Conservation (phyloP, 2,113 vertebrate genomes). For the Gavia stellata region DNA sequence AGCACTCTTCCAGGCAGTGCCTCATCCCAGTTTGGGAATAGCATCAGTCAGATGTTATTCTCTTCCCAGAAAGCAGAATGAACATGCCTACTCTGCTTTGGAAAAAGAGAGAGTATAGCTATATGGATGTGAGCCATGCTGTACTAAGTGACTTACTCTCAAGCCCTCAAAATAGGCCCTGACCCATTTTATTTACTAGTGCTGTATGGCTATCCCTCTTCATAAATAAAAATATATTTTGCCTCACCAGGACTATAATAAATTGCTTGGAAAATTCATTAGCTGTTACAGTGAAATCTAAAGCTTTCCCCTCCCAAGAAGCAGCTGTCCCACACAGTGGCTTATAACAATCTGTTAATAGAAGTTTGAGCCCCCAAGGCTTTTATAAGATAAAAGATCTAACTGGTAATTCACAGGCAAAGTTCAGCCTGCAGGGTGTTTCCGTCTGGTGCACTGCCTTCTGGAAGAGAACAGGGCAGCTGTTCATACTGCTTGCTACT, state of each 20-base stretch:
- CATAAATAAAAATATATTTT: not conserved
- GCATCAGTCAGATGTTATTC: not conserved
- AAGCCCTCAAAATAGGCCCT: not conserved
- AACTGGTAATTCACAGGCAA: not conserved
- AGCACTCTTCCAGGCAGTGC: not conserved
- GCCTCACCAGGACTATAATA: not conserved
- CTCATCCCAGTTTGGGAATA: not conserved
- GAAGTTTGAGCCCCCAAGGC: not conserved
- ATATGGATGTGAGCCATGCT: not conserved
- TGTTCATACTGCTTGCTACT: not conserved
- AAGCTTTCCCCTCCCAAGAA: not conserved
- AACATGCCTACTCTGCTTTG: not conserved
- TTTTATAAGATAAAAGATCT: not conserved
- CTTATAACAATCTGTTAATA: not conserved
- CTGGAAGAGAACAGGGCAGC: not conserved
- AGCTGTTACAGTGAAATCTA: not conserved
- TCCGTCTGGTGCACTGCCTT: not conserved
- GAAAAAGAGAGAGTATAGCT: not conserved
- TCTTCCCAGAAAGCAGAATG: not conserved
- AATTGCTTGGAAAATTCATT: not conserved
- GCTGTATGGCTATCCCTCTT: not conserved
- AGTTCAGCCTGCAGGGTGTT: not conserved
- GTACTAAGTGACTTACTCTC: not conserved
- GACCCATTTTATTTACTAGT: not conserved
- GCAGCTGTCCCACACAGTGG: not conserved